Percentiles rank a stretch among this genome's conserved stretches.
These are phyloP conservation scores for Enchytraeus crypticus DNA, from an alignment of 2,888 invertebrate genomes.

Conservation along the genomic window DNA sequence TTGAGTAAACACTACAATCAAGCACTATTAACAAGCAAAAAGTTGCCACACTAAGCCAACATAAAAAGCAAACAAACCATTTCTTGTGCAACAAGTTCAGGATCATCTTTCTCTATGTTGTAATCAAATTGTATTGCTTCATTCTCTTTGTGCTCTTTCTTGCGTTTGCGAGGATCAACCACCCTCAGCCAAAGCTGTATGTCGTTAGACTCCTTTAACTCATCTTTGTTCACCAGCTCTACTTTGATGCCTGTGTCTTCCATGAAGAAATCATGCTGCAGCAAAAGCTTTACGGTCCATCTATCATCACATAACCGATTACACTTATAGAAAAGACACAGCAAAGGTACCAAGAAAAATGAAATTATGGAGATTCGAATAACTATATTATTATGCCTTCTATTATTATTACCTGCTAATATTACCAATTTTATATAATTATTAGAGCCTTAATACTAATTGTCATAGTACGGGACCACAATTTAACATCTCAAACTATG, in stretches of 20 bases:
- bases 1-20: too few relatives aligned
- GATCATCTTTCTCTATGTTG: slow-evolving; percentile 79
- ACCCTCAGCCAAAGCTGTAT: slow-evolving; percentile 79
- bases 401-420: too few relatives aligned
- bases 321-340: too few relatives aligned
- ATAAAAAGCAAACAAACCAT: slow-evolving; percentile 63
- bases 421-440: too few relatives aligned
- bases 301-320: slow-evolving; percentile 53
- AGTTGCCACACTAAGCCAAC: too few relatives aligned
- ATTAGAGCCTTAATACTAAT: too few relatives aligned
- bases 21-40: too few relatives aligned
- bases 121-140: slow-evolving; percentile 98
- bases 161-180: slow-evolving; percentile 92
- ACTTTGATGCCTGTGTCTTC: slow-evolving; percentile 79
- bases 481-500: too few relatives aligned
- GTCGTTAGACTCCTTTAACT: slow-evolving; percentile 21
- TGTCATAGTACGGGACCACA: too few relatives aligned
- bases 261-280: slow-evolving; percentile 92
- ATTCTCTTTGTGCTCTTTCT: slow-evolving; percentile 94
- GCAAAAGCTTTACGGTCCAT: slow-evolving; percentile 82
- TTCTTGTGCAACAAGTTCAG: slow-evolving; percentile 85
- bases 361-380: too few relatives aligned
- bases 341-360: too few relatives aligned
- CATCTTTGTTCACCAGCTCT: slow-evolving; percentile 61
- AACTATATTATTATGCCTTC: too few relatives aligned